phyloP scores from a whole-genome alignment of 2,113 vertebrate genomes.

The Hemichromis elongatus region DNA sequence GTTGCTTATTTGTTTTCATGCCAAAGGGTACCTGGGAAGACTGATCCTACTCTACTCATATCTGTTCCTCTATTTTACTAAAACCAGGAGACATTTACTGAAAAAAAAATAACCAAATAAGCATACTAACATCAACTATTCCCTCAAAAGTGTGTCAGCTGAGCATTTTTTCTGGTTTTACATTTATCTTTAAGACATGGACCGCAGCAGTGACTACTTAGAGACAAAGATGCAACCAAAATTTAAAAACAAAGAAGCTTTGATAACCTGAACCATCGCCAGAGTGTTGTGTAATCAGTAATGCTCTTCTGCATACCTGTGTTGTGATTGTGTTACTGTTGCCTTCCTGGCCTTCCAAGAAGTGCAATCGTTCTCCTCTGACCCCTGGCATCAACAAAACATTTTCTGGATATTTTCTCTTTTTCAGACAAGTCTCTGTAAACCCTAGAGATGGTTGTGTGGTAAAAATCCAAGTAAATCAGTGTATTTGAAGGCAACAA shows the following conservation, averaged over 20 bases:
- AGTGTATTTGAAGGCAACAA: background rate
- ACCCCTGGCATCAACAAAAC: background rate
- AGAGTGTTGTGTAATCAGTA: background rate
- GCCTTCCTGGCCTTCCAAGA: background rate
- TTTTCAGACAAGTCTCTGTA: background rate
- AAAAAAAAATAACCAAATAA: background rate
- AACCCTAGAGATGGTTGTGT: background rate
- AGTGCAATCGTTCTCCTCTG: background rate
- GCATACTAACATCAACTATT: background rate
- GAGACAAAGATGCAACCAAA: background rate
- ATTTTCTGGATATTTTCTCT: background rate
- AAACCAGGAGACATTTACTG: background rate
- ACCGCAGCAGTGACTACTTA: background rate
- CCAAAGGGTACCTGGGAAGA: background rate
- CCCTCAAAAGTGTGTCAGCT: background rate
- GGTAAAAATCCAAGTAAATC: background rate
- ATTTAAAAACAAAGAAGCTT: background rate
- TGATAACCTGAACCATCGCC: background rate
- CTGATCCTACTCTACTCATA: background rate
- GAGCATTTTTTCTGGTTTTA: background rate
- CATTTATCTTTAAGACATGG: background rate
- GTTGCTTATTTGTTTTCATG: background rate
- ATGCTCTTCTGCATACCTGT: background rate
- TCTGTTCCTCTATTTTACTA: background rate
- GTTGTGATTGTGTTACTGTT: background rate